Evolutionary conservation across 2,797 vertebrate genomes (phyloP).

Genomic region (Gymnoscopelus microlampas): DNA sequence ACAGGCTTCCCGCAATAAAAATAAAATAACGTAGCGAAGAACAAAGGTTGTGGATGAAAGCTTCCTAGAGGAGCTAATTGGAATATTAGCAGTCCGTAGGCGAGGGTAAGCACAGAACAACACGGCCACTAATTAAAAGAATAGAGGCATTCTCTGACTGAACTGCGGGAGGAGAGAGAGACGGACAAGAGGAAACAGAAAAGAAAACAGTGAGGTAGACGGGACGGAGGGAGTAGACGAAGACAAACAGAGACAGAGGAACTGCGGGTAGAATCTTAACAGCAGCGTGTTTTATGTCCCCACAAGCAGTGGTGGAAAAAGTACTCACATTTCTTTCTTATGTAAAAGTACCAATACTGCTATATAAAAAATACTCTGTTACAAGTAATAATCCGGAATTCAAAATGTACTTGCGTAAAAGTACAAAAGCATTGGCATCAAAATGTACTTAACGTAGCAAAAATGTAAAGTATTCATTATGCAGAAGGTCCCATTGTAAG

Average conservation of each 20-base stretch:
- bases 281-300: too few species aligned
- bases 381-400: too few species aligned
- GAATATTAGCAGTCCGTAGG: constrained; percentile 65
- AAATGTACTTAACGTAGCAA: too few species aligned
- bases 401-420: too few species aligned
- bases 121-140: constrained; percentile 65
- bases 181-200: constrained; percentile 29
- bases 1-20: constrained; percentile 23
- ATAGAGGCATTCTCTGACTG: constrained; percentile 36
- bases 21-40: constrained; percentile 28
- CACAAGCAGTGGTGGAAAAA: too few species aligned
- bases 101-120: constrained; percentile 53
- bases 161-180: constrained; percentile 31
- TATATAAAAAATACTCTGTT: too few species aligned
- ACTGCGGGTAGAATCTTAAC: too few species aligned
- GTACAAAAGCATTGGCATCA: too few species aligned
- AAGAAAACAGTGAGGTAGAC: constrained; percentile 26
- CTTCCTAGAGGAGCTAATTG: constrained; percentile 70
- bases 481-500: too few species aligned
- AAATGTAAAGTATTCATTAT: too few species aligned
- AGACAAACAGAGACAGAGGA: constrained; percentile 6
- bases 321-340: too few species aligned
- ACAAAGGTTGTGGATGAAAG: constrained; percentile 65
- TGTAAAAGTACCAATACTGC: too few species aligned
- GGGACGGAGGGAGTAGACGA: constrained; percentile 12